Evolutionary conservation across 2,113 vertebrate species (phyloP).

Genomic region (Paralichthys olivaceus): DNA sequence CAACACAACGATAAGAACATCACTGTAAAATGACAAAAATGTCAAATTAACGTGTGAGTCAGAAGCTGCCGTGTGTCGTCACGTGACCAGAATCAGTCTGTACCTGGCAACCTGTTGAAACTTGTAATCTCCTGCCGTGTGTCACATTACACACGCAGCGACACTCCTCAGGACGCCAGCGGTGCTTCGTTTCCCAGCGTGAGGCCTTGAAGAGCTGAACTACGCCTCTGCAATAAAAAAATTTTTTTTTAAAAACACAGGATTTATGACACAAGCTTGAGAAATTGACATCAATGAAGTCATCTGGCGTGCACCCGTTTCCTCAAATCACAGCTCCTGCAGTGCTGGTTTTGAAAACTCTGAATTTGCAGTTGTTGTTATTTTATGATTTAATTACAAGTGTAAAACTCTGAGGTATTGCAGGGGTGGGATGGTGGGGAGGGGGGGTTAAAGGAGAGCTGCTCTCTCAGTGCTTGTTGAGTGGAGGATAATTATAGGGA

Average conservation of each 20-base stretch:
- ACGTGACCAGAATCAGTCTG: not conserved
- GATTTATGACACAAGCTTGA: constrained; percentile 10
- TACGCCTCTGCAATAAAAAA: constrained; percentile 5
- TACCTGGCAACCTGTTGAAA: constrained; percentile 44
- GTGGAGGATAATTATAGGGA: constrained; percentile 80
- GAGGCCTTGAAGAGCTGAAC: not conserved
- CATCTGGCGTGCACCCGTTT: constrained; percentile 38
- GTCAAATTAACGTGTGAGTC: not conserved
- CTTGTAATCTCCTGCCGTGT: constrained; percentile 48
- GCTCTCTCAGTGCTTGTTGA: constrained; percentile 65
- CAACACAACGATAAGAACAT: not conserved
- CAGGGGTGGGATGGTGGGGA: constrained; percentile 51
- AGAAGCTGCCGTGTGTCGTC: not conserved
- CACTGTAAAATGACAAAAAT: not conserved
- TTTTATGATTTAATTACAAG: constrained; percentile 79
- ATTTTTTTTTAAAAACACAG: too few species aligned
- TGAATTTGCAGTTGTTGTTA: constrained; percentile 64
- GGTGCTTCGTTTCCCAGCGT: not conserved
- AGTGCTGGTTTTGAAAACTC: constrained; percentile 34
- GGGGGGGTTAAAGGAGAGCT: constrained; percentile 55
- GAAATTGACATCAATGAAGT: constrained; percentile 36
- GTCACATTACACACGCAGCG: constrained; percentile 42
- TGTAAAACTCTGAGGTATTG: constrained; percentile 55
- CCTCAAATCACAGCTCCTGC: constrained; percentile 25
- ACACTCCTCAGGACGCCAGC: constrained; percentile 28